Base-by-base conservation (phyloP, 1,140 invertebrate species). In the Drosophila micromelanica region DNA sequence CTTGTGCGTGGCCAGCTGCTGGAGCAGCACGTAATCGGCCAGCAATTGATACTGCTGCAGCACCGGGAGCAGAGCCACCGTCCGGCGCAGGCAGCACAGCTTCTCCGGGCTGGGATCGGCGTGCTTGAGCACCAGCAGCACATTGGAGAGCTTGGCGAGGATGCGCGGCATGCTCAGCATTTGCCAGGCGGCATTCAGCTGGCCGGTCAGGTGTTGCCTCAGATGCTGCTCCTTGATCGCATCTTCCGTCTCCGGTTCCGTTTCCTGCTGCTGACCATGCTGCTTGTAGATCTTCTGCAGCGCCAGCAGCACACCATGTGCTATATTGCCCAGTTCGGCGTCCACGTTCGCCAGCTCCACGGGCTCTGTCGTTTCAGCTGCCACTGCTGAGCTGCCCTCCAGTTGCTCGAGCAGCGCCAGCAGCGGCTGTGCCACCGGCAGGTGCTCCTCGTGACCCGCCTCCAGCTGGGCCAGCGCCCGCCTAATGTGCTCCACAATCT, bases 1-100 rank as follows among this genome's bases (percentile, higher is more conserved):
- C 74, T 97, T 94, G 79, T 97, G 96, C 5, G 95, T 94, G 11
- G 95, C 94, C 3, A 98, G 93, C 87, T 96, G 95, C 69, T 96
- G 95, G 0, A 95, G 94, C 11, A 98, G 90, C 77, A 97, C 96
- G 91, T 95, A 98, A 82, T 98, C 95, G 1, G 95, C 94, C 27
- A 98, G 92, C 5, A 95, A 86, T 30, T 94, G 91, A 73, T 96
- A 96, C 92, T 98, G 96, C 49, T 97, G 94, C 27, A 99, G 90
- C n/a, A 98, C 92, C 8, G 97, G 96, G 4, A 95, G 71, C 56
- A 93, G 71, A 30, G 92, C 91, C 68, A 92, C 70, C 4, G 92
- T 64, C 5, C 91, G 80, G 5, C 82, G 80, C 59, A 90, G 70
- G 46, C 68, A 90, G 0, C 63, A 12, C n/a, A 89, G 11, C 51